phyloP scores from a whole-genome alignment of 2,797 vertebrate genomes.

The Pristis pectinata region DNA sequence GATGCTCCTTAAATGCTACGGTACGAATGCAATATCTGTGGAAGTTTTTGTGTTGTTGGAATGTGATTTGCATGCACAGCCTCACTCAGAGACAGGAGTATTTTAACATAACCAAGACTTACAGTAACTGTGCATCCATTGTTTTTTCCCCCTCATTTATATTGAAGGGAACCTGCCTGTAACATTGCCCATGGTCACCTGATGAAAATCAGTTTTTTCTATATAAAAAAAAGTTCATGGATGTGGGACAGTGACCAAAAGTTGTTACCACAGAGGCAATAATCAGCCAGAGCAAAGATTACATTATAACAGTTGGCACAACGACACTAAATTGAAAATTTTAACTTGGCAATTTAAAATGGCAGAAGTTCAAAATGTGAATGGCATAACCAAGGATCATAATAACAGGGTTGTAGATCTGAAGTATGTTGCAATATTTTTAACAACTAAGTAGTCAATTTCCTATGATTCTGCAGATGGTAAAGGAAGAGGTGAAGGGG shows the following conservation, averaged over 20 bases:
- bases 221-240: background rate
- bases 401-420: background rate
- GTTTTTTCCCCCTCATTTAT: background rate
- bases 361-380: background rate
- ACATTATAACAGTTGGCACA: background rate
- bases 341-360: background rate
- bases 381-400: background rate
- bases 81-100: background rate
- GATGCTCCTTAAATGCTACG: background rate
- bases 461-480: background rate
- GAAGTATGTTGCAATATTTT: background rate
- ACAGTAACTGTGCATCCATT: background rate
- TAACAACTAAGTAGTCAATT: background rate
- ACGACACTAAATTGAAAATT: background rate
- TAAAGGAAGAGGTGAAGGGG: background rate
- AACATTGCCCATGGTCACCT: background rate
- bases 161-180: background rate
- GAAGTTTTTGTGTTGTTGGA: too few relatives aligned
- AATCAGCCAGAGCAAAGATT: background rate
- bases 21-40: too few relatives aligned
- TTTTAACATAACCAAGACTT: background rate
- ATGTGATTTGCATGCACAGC: background rate
- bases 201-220: background rate
- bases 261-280: background rate
- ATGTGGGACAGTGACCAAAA: background rate